phyloP scores from a whole-genome alignment of 2,113 vertebrate genomes.

The Actenoides hombroni region DNA sequence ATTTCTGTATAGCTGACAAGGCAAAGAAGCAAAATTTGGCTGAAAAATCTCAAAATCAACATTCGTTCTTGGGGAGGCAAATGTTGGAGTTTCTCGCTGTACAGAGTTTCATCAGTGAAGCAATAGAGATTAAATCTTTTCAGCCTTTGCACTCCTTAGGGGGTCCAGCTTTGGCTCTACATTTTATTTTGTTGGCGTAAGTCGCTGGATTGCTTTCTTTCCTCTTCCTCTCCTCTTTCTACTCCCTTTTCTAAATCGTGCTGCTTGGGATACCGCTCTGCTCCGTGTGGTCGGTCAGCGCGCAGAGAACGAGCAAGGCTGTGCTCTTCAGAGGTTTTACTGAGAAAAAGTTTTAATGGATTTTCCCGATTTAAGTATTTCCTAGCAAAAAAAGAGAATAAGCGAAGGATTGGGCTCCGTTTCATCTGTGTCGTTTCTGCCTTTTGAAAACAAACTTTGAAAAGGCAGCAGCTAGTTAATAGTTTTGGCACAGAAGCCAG shows the following conservation, averaged over 20 bases:
- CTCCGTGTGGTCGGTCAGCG: not conserved
- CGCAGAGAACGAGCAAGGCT: not conserved
- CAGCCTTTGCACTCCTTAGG: constrained; percentile 11
- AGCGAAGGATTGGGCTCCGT: not conserved
- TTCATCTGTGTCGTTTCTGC: not conserved
- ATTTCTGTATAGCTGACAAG: not conserved
- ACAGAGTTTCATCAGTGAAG: not conserved
- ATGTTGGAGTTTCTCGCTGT: not conserved
- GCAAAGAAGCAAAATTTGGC: not conserved
- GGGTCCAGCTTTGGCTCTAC: not conserved
- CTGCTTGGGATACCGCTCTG: not conserved
- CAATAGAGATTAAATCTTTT: constrained; percentile 18
- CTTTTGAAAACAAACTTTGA: not conserved
- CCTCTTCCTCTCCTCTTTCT: not conserved
- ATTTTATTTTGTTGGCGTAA: not conserved
- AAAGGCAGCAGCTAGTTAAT: constrained; percentile 1
- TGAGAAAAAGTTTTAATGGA: not conserved
- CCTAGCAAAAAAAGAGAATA: not conserved
- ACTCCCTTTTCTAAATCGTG: not conserved
- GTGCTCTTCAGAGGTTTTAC: not conserved
- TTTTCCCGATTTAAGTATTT: not conserved
- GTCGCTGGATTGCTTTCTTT: constrained; percentile 19
- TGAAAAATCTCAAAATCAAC: not conserved
- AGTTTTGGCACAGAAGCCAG: not conserved
- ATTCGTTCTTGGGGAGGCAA: not conserved